Evolutionary conservation across 2,888 invertebrate genomes (phyloP), one percentile per base, ranked within the genome.

Genomic region (Salticus scenicus): DNA sequence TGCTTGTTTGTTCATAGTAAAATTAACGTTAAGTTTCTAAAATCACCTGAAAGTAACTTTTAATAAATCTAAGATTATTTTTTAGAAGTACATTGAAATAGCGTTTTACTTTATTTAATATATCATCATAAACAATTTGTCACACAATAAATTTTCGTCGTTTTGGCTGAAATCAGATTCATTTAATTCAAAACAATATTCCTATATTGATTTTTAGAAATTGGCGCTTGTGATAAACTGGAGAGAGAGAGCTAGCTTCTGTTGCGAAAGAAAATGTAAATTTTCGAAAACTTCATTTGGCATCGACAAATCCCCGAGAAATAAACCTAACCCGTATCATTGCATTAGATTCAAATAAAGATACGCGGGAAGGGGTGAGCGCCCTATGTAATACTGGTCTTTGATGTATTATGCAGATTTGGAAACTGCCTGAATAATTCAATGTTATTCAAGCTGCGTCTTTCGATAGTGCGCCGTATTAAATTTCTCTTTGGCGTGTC

Each of bases 381-480:
- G 57, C 24, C 2, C 10, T 4, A 7, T 17, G 42, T 47, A 14
- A 17, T 57, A 4, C 57, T 24, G 24, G 57, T 12, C 24, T 57
- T 30, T 42, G 31, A 67, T 51, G 78, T 70, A 78, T 78, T 70
- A 78, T 78, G 78, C 70, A 78, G 63, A 78, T 78, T 10, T 30
- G n/a, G 8, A n/a, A 8, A n/a, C 63, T 33, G 41, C 37, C 41
- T 78, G 78, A 78, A 78, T 78, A 78, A 78, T 78, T 70, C 78
- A 78, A 42, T 57, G 57, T 57, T 57, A 57, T 17, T 57, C 63
- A 63, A 30, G 75, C 66, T 30, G 27, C 7, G 30, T n/a, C 64
- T 57, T 63, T 70, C 33, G 70, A 69, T 69, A 76, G 51, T 51
- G 33, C 37, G 42, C 63, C 27, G 63, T 78, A 78, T 78, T 78